Evolutionary conservation across 2,888 invertebrate genomes (phyloP).

Genomic region (Allacma fusca): DNA sequence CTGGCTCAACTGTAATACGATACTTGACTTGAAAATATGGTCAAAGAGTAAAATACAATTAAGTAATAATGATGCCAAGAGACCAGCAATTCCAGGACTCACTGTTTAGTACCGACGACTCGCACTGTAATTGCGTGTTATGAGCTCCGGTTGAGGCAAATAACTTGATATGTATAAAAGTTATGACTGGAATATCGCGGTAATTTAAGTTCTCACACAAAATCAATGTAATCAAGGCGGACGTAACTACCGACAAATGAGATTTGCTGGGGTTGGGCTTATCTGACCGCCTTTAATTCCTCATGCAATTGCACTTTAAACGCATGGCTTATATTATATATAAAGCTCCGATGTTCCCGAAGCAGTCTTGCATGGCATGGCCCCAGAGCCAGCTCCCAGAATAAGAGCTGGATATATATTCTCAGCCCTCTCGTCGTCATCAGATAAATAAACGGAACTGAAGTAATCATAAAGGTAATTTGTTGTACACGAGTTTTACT

Average conservation of each 20-base stretch:
- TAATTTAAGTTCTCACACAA: constrained; percentile 37
- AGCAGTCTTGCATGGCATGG: too few species aligned
- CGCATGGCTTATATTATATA: too few species aligned
- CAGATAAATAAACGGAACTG: constrained; percentile 20
- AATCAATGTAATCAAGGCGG: constrained; percentile 35
- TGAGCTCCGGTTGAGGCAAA: neutral
- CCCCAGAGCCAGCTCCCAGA: too few species aligned
- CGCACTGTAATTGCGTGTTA: constrained; percentile 10
- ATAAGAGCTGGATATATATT: constrained; percentile 9
- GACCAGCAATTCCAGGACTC: neutral
- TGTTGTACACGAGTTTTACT: constrained; percentile 6
- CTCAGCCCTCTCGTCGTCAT: neutral
- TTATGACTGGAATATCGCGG: constrained; percentile 29
- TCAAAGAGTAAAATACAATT: too few species aligned
- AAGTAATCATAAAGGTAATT: constrained; percentile 5
- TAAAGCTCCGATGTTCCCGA: too few species aligned
- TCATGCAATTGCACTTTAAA: constrained; percentile 14
- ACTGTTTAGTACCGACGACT: neutral
- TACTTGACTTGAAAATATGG: neutral
- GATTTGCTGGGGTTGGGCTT: constrained; percentile 28
- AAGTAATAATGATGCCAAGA: neutral
- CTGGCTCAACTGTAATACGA: too few species aligned
- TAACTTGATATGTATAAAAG: neutral
- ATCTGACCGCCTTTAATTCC: constrained; percentile 31
- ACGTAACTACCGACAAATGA: constrained; percentile 34